Evolutionary conservation across 2,888 invertebrate genomes (phyloP), one percentile per base, ranked within the genome.

Genomic region (Hypena proboscidalis): DNA sequence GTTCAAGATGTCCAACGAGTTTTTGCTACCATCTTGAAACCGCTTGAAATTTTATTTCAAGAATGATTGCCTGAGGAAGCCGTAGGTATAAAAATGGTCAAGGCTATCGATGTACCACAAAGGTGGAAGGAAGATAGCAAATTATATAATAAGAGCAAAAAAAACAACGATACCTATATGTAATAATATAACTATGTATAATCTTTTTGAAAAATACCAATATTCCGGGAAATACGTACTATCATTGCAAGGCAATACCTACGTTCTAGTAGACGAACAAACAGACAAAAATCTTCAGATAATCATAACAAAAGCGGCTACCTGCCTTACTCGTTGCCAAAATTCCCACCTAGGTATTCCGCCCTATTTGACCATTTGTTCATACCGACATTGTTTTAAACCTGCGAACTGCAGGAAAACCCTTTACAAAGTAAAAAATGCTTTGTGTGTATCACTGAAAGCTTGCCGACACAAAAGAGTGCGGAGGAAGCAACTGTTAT

Each of bases 361-460:
- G 43, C 53, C 45, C 58, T 62, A 62, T 50, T 71, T 67, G 58
- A 63, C 15, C 67, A 67, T 51, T 63, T 58, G 58, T 52, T 17
- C 19, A 36, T 41, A 39, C 46, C 29, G n/a, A 61, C 49, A 66
- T 82, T 82, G 80, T 81, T 57, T 74, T 48, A 58, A 50, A 59
- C 20, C 55, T 67, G 73, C 64, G 58, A 76, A 76, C 64, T 75
- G 44, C 68, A 53, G 62, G 74, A 75, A 82, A 75, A 74, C 66
- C 69, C 69, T 64, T 69, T 66, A 39, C 33, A 49, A 53, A 47
- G 42, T 55, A 67, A 71, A 70, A 74, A 70, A 44, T 19, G 56
- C 50, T 70, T 83, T 83, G 79, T 82, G 53, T 42, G 39, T 3
- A 53, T 57, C 45, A 35, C 39, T 72, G 74, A 80, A 83, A 83